phyloP scores from a whole-genome alignment of 1,140 invertebrate species.

The Acromyrmex echinatior region DNA sequence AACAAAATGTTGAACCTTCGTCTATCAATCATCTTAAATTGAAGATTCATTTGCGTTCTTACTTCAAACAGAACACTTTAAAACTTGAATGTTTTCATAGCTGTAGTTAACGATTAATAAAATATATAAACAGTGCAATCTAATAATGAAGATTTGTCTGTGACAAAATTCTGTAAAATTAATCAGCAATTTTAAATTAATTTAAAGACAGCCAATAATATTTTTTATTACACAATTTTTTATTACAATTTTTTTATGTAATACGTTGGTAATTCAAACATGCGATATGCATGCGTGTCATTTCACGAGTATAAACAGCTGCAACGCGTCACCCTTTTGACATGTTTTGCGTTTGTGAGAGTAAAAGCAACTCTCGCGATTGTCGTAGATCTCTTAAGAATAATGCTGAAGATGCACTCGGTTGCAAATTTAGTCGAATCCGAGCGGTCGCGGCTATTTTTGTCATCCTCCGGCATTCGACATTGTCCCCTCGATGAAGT shows the following conservation, averaged over 20 bases:
- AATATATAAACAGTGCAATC: not conserved
- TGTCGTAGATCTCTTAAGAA: slow-evolving; percentile 17
- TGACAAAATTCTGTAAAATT: not conserved
- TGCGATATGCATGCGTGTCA: not conserved
- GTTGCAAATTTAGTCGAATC: slow-evolving; percentile 25
- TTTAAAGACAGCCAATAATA: not conserved
- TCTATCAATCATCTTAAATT: too few relatives aligned
- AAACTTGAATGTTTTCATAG: too few relatives aligned
- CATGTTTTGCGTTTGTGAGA: not conserved
- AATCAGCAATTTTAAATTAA: slow-evolving; percentile 12
- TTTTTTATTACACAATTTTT: not conserved
- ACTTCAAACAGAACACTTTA: too few relatives aligned
- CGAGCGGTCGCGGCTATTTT: slow-evolving; percentile 52
- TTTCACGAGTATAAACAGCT: not conserved
- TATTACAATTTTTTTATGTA: not conserved
- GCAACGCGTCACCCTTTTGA: not conserved
- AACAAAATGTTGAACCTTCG: too few relatives aligned
- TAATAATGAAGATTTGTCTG: not conserved
- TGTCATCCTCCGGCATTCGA: slow-evolving; percentile 14
- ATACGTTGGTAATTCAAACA: not conserved
- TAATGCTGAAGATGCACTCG: slow-evolving; percentile 39
- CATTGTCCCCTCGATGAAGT: slow-evolving; percentile 49
- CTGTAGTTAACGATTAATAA: too few relatives aligned
- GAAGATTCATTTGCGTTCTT: too few relatives aligned
- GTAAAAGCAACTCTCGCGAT: not conserved